phyloP scores from a whole-genome alignment of 2,113 vertebrate genomes.

The Cyrtonyx montezumae region DNA sequence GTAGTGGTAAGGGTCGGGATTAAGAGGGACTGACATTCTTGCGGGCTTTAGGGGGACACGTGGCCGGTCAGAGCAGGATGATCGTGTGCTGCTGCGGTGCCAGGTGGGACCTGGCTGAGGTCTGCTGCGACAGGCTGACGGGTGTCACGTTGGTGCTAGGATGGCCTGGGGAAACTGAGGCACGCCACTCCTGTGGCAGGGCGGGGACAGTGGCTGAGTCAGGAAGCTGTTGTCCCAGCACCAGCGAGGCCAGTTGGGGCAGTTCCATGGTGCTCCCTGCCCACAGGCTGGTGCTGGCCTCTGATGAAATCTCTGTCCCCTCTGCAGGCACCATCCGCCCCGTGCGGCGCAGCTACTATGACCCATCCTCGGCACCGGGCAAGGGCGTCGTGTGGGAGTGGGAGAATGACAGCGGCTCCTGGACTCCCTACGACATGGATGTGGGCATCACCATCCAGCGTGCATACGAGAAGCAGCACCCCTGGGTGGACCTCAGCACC shows the following conservation, averaged over 20 bases:
- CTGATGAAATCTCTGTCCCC: background rate
- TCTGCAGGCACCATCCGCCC: constrained; percentile 80
- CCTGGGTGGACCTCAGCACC: constrained; percentile 81
- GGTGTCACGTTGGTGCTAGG: background rate
- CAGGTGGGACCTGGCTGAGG: background rate
- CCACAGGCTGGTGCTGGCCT: background rate
- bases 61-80: background rate
- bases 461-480: constrained; percentile 80
- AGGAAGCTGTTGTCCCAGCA: fast-evolving
- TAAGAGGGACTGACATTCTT: constrained; percentile 37
- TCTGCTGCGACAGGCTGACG: fast-evolving
- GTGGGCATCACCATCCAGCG: constrained; percentile 83
- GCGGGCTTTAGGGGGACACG: background rate
- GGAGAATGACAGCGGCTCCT: constrained; percentile 80
- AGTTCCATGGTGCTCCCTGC: background rate
- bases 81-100: background rate
- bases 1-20: background rate
- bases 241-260: background rate
- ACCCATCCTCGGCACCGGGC: constrained; percentile 75
- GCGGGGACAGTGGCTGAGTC: background rate
- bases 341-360: constrained; percentile 80
- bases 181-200: background rate
- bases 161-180: background rate
- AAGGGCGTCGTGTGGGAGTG: constrained; percentile 84
- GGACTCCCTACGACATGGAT: constrained; percentile 83